Percentiles rank a stretch among this genome's conserved stretches.
phyloP scores from a whole-genome alignment of 2,113 vertebrate species.

The Istiophorus platypterus region DNA sequence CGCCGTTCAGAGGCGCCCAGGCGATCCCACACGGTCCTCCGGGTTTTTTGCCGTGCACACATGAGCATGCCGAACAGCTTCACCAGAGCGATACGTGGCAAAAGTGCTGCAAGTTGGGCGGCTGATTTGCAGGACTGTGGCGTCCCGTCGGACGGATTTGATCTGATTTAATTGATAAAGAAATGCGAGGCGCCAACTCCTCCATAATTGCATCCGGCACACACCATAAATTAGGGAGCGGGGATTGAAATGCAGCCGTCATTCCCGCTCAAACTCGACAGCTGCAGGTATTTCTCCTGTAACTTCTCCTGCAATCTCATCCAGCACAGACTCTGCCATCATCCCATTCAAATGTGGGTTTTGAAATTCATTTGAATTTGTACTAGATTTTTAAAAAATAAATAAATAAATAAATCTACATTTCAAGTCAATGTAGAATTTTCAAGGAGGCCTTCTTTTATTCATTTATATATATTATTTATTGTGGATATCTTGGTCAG shows the following conservation, averaged over 20 bases:
- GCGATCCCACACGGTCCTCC: no score
- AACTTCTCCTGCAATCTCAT: not conserved
- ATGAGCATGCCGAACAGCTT: not conserved
- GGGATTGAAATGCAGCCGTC: not conserved
- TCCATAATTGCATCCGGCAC: conserved; percentile 26
- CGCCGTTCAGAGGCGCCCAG: no score
- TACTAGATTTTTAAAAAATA: no score
- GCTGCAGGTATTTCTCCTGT: not conserved
- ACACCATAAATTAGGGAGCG: conserved; percentile 26
- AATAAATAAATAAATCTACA: no score
- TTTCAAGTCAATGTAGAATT: not conserved
- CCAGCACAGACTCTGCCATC: not conserved
- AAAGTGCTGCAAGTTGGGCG: not conserved
- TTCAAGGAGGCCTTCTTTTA: not conserved
- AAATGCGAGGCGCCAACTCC: conserved; percentile 2
- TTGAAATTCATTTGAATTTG: not conserved
- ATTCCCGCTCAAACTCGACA: conserved; percentile 7
- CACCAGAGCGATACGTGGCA: not conserved
- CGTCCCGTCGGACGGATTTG: conserved; percentile 30
- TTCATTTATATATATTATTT: not conserved
- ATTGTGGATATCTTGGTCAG: no score
- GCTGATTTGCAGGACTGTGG: conserved; percentile 4
- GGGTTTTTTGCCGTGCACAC: no score
- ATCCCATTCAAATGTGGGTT: not conserved
- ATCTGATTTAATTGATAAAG: conserved; percentile 26